Percentiles rank a stretch among this genome's conserved stretches.
Evolutionary conservation across 2,113 vertebrate genomes (phyloP).

Genomic region (Nothocercus nigrocapillus): DNA sequence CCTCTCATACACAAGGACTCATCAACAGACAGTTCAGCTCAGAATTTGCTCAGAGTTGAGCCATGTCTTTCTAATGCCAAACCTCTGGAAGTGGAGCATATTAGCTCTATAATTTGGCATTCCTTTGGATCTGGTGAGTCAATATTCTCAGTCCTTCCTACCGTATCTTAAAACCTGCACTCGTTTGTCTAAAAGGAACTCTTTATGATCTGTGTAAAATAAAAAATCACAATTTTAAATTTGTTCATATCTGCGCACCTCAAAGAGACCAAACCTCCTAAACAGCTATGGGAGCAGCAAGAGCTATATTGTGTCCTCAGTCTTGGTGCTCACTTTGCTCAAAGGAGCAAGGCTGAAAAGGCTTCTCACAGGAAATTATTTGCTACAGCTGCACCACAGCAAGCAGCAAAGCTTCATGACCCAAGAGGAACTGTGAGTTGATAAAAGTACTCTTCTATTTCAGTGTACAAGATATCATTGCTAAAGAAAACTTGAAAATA

Average conservation of each 20-base stretch:
- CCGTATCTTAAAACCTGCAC: neutral
- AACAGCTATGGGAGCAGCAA: rapidly evolving
- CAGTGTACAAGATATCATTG: neutral
- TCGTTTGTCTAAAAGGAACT: neutral
- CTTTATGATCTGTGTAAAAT: neutral
- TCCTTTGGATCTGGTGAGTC: neutral
- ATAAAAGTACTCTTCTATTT: neutral
- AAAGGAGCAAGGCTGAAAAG: neutral
- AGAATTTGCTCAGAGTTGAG: neutral
- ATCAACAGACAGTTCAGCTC: rapidly evolving
- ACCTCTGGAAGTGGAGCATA: neutral
- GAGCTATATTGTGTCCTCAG: rapidly evolving
- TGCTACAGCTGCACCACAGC: neutral
- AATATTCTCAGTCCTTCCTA: neutral
- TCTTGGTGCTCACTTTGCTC: neutral
- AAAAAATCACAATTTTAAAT: neutral
- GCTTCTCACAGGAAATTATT: neutral
- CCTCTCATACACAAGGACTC: neutral
- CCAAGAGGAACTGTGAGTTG: neutral
- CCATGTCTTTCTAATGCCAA: neutral
- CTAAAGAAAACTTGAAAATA: neutral
- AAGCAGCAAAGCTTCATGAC: neutral
- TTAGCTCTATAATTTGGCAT: neutral
- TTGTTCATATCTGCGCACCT: rapidly evolving
- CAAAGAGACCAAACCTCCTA: neutral